A percentile compares a stretch with the other conserved stretches of the same genome.
Evolutionary conservation across 2,888 invertebrate species (phyloP).

Genomic region (Lypha dubia): DNA sequence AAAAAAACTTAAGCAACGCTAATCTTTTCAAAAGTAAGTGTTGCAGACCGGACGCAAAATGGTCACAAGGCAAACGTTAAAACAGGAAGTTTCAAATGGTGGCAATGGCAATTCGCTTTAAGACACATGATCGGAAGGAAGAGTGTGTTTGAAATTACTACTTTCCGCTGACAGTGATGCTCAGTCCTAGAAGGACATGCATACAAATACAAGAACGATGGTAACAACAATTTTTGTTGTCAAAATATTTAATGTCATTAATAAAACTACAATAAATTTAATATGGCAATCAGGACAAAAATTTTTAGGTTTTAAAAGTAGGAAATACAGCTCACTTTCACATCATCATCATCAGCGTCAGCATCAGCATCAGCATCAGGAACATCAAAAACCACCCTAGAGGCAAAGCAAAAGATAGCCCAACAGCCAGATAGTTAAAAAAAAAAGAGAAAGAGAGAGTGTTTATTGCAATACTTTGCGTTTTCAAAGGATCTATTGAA

Average conservation of each 20-base stretch:
- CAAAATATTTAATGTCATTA: constrained; percentile 69
- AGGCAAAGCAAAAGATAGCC: neutral
- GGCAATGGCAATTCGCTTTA: constrained; percentile 32
- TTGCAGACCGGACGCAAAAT: constrained; percentile 51
- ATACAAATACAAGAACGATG: constrained; percentile 7
- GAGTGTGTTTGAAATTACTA: constrained; percentile 69
- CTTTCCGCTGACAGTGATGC: constrained; percentile 59
- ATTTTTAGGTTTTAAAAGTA: constrained; percentile 20
- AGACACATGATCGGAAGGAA: constrained; percentile 68
- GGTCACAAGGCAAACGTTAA: constrained; percentile 53
- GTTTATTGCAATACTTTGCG: constrained; percentile 29
- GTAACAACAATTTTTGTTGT: constrained; percentile 50
- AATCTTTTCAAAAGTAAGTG: constrained; percentile 44
- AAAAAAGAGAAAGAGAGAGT: constrained; percentile 33
- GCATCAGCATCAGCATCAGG: no score
- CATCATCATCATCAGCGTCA: constrained; percentile 25
- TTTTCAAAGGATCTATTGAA: constrained; percentile 72
- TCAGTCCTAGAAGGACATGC: neutral
- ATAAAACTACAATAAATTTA: constrained; percentile 59
- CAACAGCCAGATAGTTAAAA: neutral
- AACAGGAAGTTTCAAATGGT: constrained; percentile 32
- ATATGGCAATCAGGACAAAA: constrained; percentile 37
- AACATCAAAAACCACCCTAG: constrained; percentile 18
- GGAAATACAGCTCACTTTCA: constrained; percentile 28
- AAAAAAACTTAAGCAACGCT: neutral